Evolutionary conservation across 2,888 invertebrate species (phyloP), one percentile per base, ranked within the genome.

Genomic region (Watsonalla binaria): DNA sequence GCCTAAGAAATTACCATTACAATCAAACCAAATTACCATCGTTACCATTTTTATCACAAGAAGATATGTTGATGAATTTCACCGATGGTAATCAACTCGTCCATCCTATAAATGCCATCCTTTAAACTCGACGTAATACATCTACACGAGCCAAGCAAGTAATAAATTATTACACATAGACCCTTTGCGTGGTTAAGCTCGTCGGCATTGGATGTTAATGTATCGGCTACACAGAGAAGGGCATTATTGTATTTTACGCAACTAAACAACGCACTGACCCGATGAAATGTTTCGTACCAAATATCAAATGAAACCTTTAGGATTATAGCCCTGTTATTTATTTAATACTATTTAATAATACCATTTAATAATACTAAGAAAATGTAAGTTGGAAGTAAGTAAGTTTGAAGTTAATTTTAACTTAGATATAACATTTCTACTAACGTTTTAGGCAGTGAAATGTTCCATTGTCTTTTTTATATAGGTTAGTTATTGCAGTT

Each of bases 121-220:
- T 68, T 67, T 58, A 66, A 60, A 61, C 60, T 58, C 61, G 55
- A 64, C 63, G 60, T 70, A 66, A 66, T 66, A 72, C 63, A 66
- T 72, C 62, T 60, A 66, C 63, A 67, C 63, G 68, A 74, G 76
- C 62, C 70, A 68, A 74, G 73, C 66, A 65, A 66, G 78, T 82
- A 80, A 86, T 86, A 85, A 86, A 86, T 86, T 84, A 86, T 86
- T 83, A 78, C 78, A 74, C 75, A 76, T 75, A 77, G 75, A 82
- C 84, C 84, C 82, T 84, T 82, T 75, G 76, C 76, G 77, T 70
- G 84, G 84, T 82, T 80, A 78, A 80, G 80, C 80, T 78, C 76
- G 55, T 70, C 76, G 74, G 78, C 75, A 81, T 79, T 71, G 77
- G 77, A 70, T 74, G 72, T 74, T 80, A 84, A 84, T 83, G 80